Evolutionary conservation across 2,113 vertebrate species (phyloP).

Genomic region (Lampris megalopsis): DNA sequence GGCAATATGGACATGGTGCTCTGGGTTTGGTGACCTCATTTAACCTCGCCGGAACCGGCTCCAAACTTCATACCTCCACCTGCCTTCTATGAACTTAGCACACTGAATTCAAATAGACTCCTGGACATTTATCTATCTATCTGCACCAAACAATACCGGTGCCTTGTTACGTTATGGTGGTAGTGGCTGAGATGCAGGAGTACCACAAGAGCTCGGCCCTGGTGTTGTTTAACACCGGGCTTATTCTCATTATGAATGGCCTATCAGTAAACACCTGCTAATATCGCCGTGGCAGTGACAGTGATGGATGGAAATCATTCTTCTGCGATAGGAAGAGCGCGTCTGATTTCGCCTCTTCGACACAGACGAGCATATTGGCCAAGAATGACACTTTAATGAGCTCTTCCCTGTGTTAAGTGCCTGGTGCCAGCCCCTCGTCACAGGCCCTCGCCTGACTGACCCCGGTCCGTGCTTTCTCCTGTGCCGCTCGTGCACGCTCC

Average conservation of each 20-base stretch:
- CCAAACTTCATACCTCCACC: too few species aligned
- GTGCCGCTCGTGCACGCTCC: conserved; percentile 64
- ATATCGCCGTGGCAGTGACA: conserved; percentile 59
- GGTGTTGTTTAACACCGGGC: conserved; percentile 35
- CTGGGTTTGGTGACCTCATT: too few species aligned
- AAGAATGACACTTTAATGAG: conserved; percentile 84
- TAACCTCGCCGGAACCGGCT: too few species aligned
- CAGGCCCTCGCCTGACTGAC: conserved; percentile 66
- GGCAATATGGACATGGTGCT: too few species aligned
- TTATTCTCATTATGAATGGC: conserved; percentile 60
- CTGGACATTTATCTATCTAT: too few species aligned
- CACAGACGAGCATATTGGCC: conserved; percentile 73
- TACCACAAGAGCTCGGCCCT: background rate
- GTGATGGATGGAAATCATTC: conserved; percentile 73
- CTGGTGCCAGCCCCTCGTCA: conserved; percentile 52
- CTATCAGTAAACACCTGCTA: conserved; percentile 78
- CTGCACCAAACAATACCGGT: too few species aligned
- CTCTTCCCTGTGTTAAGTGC: conserved; percentile 72
- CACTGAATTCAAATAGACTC: too few species aligned
- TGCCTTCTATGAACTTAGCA: too few species aligned
- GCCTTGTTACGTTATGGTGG: too few species aligned
- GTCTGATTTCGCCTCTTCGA: conserved; percentile 68
- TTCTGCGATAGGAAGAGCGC: conserved; percentile 66
- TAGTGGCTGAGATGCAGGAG: too few species aligned
- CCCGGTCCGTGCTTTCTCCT: conserved; percentile 52